Percentiles rank a stretch among this genome's conserved stretches.
Conservation (phyloP, 2,113 vertebrate genomes). For the Tonatia bakeri region DNA sequence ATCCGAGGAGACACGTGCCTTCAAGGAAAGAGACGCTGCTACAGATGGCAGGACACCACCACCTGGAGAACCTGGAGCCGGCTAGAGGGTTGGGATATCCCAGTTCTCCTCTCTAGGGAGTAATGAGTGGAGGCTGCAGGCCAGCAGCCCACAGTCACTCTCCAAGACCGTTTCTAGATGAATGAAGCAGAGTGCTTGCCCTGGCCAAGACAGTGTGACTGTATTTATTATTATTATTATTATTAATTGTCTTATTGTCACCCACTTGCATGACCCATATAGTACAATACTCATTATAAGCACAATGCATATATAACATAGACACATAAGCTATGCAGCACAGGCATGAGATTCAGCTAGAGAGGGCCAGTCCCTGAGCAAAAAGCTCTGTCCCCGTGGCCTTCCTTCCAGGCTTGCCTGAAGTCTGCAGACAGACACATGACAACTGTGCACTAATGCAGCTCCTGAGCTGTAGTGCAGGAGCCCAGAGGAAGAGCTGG, state of each 20-base stretch:
- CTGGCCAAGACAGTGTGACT: not conserved
- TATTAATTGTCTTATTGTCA: not conserved
- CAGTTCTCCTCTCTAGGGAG: rapidly evolving
- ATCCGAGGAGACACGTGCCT: not conserved
- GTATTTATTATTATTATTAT: not conserved
- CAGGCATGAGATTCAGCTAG: not conserved
- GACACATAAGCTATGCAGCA: not conserved
- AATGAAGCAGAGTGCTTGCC: not conserved
- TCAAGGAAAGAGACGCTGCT: rapidly evolving
- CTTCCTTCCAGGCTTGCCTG: not conserved
- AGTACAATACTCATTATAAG: not conserved
- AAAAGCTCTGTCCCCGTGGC: not conserved
- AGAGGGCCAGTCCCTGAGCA: not conserved
- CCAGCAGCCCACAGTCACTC: not conserved
- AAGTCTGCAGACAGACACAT: not conserved
- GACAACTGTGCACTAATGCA: rapidly evolving
- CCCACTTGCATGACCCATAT: not conserved
- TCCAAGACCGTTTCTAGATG: not conserved
- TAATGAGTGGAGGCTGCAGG: not conserved
- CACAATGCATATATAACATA: too few species aligned
- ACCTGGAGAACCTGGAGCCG: not conserved
- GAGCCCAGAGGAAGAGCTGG: not conserved
- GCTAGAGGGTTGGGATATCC: not conserved
- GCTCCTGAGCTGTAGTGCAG: not conserved
- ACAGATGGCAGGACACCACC: rapidly evolving